These are phyloP conservation scores for Tetramorium simillimum DNA, from an alignment of 1,140 invertebrate genomes.

Conservation along the genomic window DNA sequence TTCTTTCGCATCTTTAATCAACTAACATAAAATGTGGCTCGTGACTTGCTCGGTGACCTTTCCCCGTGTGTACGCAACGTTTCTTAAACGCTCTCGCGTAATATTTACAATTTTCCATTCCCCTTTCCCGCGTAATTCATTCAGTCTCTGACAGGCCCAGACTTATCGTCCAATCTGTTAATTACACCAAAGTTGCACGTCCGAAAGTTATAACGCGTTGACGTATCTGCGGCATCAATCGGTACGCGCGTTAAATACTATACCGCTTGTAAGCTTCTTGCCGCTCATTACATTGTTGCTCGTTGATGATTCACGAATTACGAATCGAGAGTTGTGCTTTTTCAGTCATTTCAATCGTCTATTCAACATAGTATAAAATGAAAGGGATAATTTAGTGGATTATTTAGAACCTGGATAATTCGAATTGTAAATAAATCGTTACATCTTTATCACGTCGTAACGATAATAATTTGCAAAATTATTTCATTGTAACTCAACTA, in stretches of 20 bases:
- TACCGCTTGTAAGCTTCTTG: not conserved
- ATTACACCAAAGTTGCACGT: slow-evolving; percentile 53
- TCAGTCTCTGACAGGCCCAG: slow-evolving; percentile 3
- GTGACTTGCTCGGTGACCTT: not conserved
- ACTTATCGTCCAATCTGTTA: slow-evolving; percentile 62
- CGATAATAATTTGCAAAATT: not conserved
- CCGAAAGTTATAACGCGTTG: slow-evolving; percentile 34
- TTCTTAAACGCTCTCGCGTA: not conserved
- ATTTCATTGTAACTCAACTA: not conserved
- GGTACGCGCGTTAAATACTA: not conserved
- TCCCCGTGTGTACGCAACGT: not conserved
- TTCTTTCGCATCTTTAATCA: slow-evolving; percentile 9
- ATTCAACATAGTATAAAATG: not conserved
- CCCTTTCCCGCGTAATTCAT: slow-evolving; percentile 27
- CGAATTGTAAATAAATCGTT: not conserved
- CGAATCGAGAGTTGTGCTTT: not conserved
- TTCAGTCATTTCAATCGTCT: not conserved
- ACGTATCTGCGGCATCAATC: slow-evolving; percentile 38
- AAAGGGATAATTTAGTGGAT: not conserved
- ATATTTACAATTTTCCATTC: slow-evolving; percentile 43
- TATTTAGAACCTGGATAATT: not conserved
- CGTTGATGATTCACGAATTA: slow-evolving; percentile 13
- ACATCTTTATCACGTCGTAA: not conserved
- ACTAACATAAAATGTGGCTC: not conserved
- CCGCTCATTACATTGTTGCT: not conserved